Evolutionary conservation across 2,888 invertebrate species (phyloP), one percentile per base, ranked within the genome.

Genomic region (Prosapia bicincta): DNA sequence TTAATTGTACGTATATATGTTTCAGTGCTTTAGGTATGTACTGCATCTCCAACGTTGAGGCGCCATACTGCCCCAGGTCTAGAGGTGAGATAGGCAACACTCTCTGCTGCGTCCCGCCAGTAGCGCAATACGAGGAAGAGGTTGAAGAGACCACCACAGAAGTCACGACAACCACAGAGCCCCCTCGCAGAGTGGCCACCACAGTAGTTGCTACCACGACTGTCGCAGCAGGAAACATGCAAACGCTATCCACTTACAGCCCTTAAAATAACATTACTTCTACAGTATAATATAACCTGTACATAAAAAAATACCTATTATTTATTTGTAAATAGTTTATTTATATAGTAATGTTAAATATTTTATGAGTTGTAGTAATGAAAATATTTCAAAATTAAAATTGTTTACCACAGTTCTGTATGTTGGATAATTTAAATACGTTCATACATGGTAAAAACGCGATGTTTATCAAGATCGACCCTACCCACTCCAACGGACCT

Each of bases 51-150:
- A 87, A 79, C 79, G 86, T 86, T 78, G 84, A 88, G 68, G 88
- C 92, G 0, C 93, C 93, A 0, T 94, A 91, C 85, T 94, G 93
- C 82, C 92, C 93, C 0, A 85, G 85, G 26, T 85, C 83, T 65
- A 80, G 82, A 23, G 86, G 86, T 38, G 87, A 85, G 6, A 83
- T 85, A 3, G 90, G 93, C 20, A 93, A 93, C 84, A 84, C 86
- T 26, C 88, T 92, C 78, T 93, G 93, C 82, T 93, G 93, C 80
- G 85, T 90, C 20, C 80, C 81, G 3, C 71, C 76, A 6, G 69
- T 69, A n/a, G 26, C 66, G 13, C 26, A 43, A 2, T 43, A 26
- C 5, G 26, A 67, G 26, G 68, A 38, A 68, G 69, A 54, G 24
- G 69, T 65, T 9, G 65, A 38, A 15, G 72, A 73, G 43, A 65